A percentile compares a stretch with the other conserved stretches of the same genome.
phyloP scores from a whole-genome alignment of 2,113 vertebrate species.

The Pontoporia blainvillei region DNA sequence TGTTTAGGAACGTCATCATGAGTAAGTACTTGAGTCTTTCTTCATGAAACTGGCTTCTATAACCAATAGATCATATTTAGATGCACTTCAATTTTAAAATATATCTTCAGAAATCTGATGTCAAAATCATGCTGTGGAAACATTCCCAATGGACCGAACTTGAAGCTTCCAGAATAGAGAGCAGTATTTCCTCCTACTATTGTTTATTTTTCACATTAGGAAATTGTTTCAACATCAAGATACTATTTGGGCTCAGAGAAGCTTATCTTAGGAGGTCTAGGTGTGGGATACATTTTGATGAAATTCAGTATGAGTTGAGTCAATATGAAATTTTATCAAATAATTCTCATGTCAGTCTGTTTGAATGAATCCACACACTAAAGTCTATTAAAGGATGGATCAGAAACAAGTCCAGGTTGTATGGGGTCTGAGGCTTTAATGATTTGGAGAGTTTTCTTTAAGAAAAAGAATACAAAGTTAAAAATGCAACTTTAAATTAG shows the following conservation, averaged over 20 bases:
- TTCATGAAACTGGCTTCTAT: neutral
- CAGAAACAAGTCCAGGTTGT: neutral
- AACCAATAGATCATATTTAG: neutral
- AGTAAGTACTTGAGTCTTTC: neutral
- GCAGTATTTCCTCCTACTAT: neutral
- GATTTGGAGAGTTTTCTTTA: neutral
- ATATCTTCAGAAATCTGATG: neutral
- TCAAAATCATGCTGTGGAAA: neutral
- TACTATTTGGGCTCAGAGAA: neutral
- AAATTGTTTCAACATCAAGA: neutral
- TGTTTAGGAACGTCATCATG: neutral
- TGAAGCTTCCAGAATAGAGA: neutral
- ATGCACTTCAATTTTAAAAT: neutral
- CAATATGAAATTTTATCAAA: neutral
- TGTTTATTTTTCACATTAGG: neutral
- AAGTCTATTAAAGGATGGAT: neutral
- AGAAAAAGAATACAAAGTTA: slow-evolving; percentile 27
- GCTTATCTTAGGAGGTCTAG: neutral
- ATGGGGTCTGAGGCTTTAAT: neutral
- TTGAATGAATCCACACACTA: neutral
- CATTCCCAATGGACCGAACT: neutral
- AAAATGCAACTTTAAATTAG: neutral
- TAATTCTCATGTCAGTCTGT: neutral
- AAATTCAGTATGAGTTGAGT: neutral
- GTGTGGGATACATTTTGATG: neutral